Evolutionary conservation across 2,888 invertebrate genomes (phyloP).

Genomic region (Amphipoea oculea): DNA sequence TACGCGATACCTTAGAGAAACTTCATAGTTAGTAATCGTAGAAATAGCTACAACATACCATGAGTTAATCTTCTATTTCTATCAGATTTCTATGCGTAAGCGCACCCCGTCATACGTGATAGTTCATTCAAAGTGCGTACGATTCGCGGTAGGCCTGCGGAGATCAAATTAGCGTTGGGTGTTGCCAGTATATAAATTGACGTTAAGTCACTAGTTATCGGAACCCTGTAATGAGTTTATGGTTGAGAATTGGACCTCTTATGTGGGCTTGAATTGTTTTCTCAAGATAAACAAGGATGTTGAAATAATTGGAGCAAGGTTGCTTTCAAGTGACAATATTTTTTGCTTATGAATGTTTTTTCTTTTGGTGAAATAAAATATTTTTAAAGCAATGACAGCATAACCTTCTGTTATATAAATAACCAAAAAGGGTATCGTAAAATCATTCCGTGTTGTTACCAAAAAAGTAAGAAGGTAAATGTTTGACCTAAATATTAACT

Average conservation of each 20-base stretch:
- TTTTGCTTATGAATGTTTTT: not conserved
- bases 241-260: conserved; percentile 17
- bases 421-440: not conserved
- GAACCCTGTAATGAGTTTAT: conserved; percentile 42
- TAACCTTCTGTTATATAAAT: conserved; percentile 27
- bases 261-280: conserved; percentile 50
- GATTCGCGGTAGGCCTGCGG: conserved; percentile 56
- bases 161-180: conserved; percentile 64
- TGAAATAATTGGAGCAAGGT: conserved; percentile 58
- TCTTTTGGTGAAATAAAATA: not conserved
- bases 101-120: conserved; percentile 57
- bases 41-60: conserved; percentile 38
- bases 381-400: conserved; percentile 18
- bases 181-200: conserved; percentile 55
- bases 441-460: not conserved
- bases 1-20: conserved; percentile 57
- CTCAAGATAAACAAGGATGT: conserved; percentile 36
- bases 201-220: conserved; percentile 54
- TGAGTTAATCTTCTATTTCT: conserved; percentile 56
- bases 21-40: conserved; percentile 55
- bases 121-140: conserved; percentile 55
- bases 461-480: not conserved
- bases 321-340: conserved; percentile 20
- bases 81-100: conserved; percentile 61
- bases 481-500: not conserved